A percentile compares a stretch with the other conserved stretches of the same genome.
Evolutionary conservation across 2,888 invertebrate species (phyloP).

Genomic region (Nomada ruficornis): DNA sequence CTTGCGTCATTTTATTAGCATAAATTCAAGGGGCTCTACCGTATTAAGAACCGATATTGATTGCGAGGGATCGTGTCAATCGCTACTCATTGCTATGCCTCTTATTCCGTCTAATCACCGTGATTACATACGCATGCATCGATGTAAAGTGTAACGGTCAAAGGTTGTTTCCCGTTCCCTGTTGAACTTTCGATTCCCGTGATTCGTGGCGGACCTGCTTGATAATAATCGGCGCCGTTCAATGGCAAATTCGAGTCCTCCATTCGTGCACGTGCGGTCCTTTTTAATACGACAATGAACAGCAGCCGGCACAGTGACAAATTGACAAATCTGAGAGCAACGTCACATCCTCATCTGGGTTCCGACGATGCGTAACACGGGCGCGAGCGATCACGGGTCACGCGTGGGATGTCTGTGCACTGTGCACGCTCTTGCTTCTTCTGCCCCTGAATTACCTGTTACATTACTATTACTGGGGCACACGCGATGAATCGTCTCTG

Average conservation of each 20-base stretch:
- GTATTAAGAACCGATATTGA: too few relatives aligned
- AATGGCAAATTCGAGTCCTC: conserved; percentile 22
- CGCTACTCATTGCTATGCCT: too few relatives aligned
- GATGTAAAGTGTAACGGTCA: conserved; percentile 4
- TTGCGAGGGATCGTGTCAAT: too few relatives aligned
- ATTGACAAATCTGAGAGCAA: conserved; percentile 76
- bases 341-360: conserved; percentile 79
- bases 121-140: too few relatives aligned
- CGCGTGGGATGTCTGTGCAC: conserved; percentile 48
- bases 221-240: conserved; percentile 11
- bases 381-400: conserved; percentile 12
- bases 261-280: conserved; percentile 20
- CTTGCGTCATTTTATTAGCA: too few relatives aligned
- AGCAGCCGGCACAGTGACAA: conserved; percentile 74
- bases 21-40: too few relatives aligned
- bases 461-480: background rate
- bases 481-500: conserved; percentile 23
- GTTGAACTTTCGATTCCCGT: conserved; percentile 26
- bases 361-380: conserved; percentile 6
- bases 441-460: conserved; percentile 60
- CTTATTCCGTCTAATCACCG: too few relatives aligned
- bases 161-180: conserved; percentile 16
- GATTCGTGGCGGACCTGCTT: conserved; percentile 20
- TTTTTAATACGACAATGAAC: conserved; percentile 46
- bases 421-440: conserved; percentile 11